Evolutionary conservation across 2,113 vertebrate genomes (phyloP), one percentile per base, ranked within the genome.

Genomic region (Nyctibius bracteatus): DNA sequence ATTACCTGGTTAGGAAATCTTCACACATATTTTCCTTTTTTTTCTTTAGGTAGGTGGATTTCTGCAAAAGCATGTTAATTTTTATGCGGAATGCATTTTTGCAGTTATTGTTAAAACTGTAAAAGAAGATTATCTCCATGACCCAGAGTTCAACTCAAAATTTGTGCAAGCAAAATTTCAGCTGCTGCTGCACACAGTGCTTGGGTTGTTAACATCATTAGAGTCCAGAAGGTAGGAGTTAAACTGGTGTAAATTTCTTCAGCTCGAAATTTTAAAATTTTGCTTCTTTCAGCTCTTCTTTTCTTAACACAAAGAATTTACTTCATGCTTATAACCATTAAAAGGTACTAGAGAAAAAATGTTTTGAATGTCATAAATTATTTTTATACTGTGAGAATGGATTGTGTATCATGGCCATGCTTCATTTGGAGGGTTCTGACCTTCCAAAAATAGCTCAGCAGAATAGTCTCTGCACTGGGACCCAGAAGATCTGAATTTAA

Each of bases 101-200:
- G 98, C 97, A 44, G 88, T 96, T 67, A 98, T 97, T 11, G 96
- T 98, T 94, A 97, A 88, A 80, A 97, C 96, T 52, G 86, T 98
- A 83, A 98, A 98, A 96, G 98, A 98, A 41, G 97, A 98, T 59
- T 97, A 98, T 91, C 96, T 99, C 75, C 91, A 62, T 30, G 98
- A 99, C 94, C 97, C 95, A 2, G 98, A 98, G 71, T 98, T 99
- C 94, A 98, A 98, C 85, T 98, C 97, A 1, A 98, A 99, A 81
- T 98, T 98, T 96, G 97, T 98, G 17, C 94, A 97, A 39, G 98
- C 97, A 91, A 98, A 98, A 92, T 98, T 51, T 98, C 97, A 9
- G 97, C 97, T 24, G 97, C 97, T 67, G 97, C 98, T 1, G 98
- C 98, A 47, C 97, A 98, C 47, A 98, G 97, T 81, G 94, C 96